These are phyloP conservation scores for Shargacucullia verbasci DNA, from an alignment of 2,888 invertebrate species.

Conservation along the genomic window DNA sequence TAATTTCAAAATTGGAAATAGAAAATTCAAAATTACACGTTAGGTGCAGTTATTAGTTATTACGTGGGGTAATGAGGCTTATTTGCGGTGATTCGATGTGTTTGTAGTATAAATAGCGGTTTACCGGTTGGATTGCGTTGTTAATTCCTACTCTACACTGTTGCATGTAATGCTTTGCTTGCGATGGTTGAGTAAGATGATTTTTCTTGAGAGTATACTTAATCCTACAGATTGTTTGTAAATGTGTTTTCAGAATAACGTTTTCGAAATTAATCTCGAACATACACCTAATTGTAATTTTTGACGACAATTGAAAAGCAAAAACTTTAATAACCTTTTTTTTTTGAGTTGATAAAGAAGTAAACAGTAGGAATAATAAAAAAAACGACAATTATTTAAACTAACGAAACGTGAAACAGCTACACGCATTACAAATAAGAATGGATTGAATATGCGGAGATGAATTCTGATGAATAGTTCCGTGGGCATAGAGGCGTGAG, in stretches of 20 bases:
- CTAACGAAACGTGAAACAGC: constrained; percentile 43
- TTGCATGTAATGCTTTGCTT: constrained; percentile 16
- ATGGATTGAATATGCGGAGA: constrained; percentile 29
- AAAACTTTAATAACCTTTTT: too few species aligned
- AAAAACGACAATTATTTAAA: constrained; percentile 8
- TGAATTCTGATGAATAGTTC: constrained; percentile 24
- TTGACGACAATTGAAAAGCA: too few species aligned
- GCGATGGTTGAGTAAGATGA: constrained; percentile 21
- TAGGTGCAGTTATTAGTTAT: constrained; percentile 63
- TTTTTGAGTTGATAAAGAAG: too few species aligned
- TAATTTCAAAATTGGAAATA: constrained; percentile 75
- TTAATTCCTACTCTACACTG: constrained; percentile 32
- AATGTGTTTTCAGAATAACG: too few species aligned
- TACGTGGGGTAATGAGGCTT: constrained; percentile 59
- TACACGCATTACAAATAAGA: constrained; percentile 27
- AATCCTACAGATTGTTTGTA: too few species aligned
- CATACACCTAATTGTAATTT: too few species aligned
- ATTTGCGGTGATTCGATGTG: constrained; percentile 56
- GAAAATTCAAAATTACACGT: constrained; percentile 70
- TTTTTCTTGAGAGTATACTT: constrained; percentile 19
- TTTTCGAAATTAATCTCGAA: too few species aligned
- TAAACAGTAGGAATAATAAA: too few species aligned
- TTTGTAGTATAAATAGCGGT: constrained; percentile 56
- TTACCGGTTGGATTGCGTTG: constrained; percentile 44
- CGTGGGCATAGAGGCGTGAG: constrained; percentile 51